These are phyloP conservation scores for Cyprinodon tularosa DNA, from an alignment of 2,113 vertebrate genomes.

Conservation along the genomic window DNA sequence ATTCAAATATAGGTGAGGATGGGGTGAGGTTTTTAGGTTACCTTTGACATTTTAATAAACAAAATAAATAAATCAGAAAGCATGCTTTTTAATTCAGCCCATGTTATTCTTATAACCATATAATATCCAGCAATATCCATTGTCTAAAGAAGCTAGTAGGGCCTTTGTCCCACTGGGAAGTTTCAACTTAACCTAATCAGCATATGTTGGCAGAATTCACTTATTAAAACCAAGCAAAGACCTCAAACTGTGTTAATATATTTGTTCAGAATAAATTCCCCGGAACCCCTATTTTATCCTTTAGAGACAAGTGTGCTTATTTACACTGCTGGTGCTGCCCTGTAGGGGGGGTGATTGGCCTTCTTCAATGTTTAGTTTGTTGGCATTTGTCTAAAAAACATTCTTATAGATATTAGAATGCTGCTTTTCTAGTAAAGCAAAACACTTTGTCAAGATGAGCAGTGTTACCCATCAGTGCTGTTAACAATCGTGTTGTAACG, in stretches of 20 bases:
- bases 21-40: not conserved
- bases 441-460: not conserved
- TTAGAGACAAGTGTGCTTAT: not conserved
- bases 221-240: not conserved
- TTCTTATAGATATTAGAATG: not conserved
- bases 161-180: too few relatives aligned
- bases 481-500: not conserved
- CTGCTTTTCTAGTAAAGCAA: not conserved
- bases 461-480: not conserved
- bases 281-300: not conserved
- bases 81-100: not conserved
- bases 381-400: not conserved
- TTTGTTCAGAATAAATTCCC: too few relatives aligned
- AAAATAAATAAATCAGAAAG: too few relatives aligned
- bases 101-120: not conserved
- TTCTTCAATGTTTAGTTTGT: not conserved
- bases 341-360: constrained; percentile 10
- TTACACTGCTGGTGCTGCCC: not conserved
- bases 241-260: too few relatives aligned
- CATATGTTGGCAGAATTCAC: not conserved
- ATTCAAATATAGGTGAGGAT: not conserved
- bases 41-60: too few relatives aligned
- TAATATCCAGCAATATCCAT: not conserved
- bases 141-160: not conserved
- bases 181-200: not conserved